These are phyloP conservation scores for Eulithis testata DNA, from an alignment of 2,888 invertebrate species.

Conservation along the genomic window DNA sequence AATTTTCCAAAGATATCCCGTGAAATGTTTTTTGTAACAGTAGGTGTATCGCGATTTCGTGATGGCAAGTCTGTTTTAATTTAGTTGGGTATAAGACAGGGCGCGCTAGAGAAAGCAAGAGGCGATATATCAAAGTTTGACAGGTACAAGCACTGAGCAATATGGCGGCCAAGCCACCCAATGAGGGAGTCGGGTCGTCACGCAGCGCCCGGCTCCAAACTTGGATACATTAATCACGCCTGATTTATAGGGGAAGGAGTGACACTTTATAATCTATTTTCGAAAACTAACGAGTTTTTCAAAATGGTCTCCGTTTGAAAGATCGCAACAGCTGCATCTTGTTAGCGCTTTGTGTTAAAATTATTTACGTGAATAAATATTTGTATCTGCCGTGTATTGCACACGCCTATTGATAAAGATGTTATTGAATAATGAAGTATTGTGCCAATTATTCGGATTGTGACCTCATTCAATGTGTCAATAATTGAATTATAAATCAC, in stretches of 20 bases:
- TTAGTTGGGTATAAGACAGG: conserved; percentile 75
- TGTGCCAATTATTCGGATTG: conserved; percentile 71
- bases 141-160: conserved; percentile 82
- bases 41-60: conserved; percentile 53
- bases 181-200: conserved; percentile 80
- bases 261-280: conserved; percentile 84
- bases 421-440: conserved; percentile 63
- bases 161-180: conserved; percentile 83
- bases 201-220: conserved; percentile 70
- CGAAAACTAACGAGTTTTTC: conserved; percentile 80
- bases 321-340: conserved; percentile 81
- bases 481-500: conserved; percentile 71
- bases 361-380: conserved; percentile 75
- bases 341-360: conserved; percentile 80
- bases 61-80: conserved; percentile 58
- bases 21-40: conserved; percentile 51
- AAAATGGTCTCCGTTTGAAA: conserved; percentile 76
- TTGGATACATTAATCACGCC: conserved; percentile 79
- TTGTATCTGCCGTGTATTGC: conserved; percentile 52
- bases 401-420: conserved; percentile 60
- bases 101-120: conserved; percentile 78
- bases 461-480: conserved; percentile 68
- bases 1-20: conserved; percentile 65
- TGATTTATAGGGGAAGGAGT: conserved; percentile 83
- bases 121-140: conserved; percentile 82